Percentiles rank a stretch among this genome's conserved stretches.
Evolutionary conservation across 37 sponge, comb jelly and placozoan genomes (phyloP).

Genomic region (Cliona cf. orientalis): DNA sequence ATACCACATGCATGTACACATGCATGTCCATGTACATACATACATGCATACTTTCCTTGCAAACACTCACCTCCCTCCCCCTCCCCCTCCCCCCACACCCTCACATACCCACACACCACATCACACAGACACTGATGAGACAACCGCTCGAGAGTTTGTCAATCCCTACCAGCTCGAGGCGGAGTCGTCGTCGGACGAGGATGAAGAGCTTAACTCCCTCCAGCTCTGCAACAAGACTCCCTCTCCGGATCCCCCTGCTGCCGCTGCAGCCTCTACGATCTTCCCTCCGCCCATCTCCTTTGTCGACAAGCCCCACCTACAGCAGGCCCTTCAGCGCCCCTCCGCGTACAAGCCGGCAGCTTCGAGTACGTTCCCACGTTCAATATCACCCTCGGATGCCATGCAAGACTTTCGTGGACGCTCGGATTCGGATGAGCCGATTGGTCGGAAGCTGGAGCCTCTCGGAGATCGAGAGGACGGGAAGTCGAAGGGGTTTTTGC

Average conservation of each 20-base stretch:
- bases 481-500: neutral
- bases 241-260: no score
- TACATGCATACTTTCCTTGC: neutral
- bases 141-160: neutral
- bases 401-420: no score
- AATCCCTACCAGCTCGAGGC: conserved; percentile 9
- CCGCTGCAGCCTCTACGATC: neutral
- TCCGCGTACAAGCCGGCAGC: neutral
- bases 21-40: conserved; percentile 6
- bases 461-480: neutral
- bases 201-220: neutral
- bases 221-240: neutral
- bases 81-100: neutral
- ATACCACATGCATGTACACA: neutral
- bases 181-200: conserved; percentile 1
- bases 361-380: neutral
- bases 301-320: neutral
- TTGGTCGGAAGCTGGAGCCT: neutral
- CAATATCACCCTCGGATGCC: neutral
- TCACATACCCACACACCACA: neutral
- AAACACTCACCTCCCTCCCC: neutral
- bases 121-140: neutral
- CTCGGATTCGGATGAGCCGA: conserved; percentile 3
- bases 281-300: no score
- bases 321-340: neutral